Evolutionary conservation across 2,888 invertebrate species (phyloP).

Genomic region (Deilephila elpenor): DNA sequence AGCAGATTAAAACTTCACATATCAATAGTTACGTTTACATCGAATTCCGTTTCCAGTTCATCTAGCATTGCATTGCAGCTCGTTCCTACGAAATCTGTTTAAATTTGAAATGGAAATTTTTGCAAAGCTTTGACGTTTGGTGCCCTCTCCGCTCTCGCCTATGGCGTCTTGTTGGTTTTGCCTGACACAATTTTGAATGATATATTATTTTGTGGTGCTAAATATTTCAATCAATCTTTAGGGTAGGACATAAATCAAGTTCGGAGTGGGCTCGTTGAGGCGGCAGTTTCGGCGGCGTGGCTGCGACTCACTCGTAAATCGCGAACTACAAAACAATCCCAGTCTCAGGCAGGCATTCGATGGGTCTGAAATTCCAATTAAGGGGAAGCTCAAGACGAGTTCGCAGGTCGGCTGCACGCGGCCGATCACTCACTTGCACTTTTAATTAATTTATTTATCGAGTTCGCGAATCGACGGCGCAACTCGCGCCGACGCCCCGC

Average conservation of each 20-base stretch:
- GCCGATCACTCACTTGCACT: slow-evolving; percentile 84
- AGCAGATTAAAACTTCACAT: slow-evolving; percentile 4
- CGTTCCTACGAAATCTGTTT: background rate
- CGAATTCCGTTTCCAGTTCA: slow-evolving; percentile 33
- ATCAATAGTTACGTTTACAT: slow-evolving; percentile 6
- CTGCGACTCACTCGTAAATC: slow-evolving; percentile 54
- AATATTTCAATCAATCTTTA: background rate
- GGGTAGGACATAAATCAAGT: slow-evolving; percentile 40
- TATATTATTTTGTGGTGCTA: background rate
- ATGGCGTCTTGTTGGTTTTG: background rate
- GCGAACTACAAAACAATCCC: slow-evolving; percentile 63
- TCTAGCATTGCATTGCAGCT: background rate
- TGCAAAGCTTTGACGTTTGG: background rate
- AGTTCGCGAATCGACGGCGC: slow-evolving; percentile 83
- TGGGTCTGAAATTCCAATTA: slow-evolving; percentile 78
- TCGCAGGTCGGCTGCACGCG: slow-evolving; percentile 75
- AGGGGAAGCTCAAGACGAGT: slow-evolving; percentile 70
- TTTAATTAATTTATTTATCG: slow-evolving; percentile 86
- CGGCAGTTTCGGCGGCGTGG: slow-evolving; percentile 43
- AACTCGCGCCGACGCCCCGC: slow-evolving; percentile 79
- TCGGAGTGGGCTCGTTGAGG: slow-evolving; percentile 47
- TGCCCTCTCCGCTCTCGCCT: background rate
- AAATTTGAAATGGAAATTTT: slow-evolving; percentile 11
- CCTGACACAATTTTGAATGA: slow-evolving; percentile 6
- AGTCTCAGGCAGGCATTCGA: slow-evolving; percentile 55